phyloP scores from a whole-genome alignment of 2,888 invertebrate species.

The Dynastes tityus region DNA sequence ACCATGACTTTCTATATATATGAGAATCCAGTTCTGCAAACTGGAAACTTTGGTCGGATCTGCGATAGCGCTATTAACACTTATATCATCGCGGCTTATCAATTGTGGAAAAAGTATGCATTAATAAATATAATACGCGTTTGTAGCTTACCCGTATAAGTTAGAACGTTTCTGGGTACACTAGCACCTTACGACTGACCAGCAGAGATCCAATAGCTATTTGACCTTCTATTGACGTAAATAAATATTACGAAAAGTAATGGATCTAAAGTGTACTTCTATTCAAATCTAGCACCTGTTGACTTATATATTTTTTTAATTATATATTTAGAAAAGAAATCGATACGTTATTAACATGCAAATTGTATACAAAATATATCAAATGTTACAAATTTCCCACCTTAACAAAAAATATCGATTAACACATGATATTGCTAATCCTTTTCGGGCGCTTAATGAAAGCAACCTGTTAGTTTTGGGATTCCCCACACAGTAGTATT shows the following conservation, averaged over 20 bases:
- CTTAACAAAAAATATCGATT: conserved; percentile 1
- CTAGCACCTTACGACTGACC: not conserved
- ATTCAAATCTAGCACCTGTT: not conserved
- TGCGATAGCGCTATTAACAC: conserved; percentile 9
- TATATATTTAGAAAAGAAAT: not conserved
- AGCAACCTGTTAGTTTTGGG: not conserved
- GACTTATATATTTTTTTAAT: not conserved
- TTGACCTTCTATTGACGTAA: not conserved
- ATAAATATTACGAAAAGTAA: not conserved
- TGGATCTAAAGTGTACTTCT: not conserved
- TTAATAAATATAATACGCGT: too few relatives aligned
- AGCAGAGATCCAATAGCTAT: not conserved
- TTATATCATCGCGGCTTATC: conserved; percentile 21
- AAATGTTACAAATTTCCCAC: not conserved
- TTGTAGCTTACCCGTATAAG: not conserved
- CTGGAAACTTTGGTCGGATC: conserved; percentile 5
- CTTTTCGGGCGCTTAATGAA: not conserved
- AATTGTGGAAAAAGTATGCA: conserved; percentile 2
- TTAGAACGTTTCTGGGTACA: not conserved
- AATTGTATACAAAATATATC: not conserved
- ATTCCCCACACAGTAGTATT: conserved; percentile 18
- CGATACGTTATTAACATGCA: not conserved
- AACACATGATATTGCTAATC: not conserved
- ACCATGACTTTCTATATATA: conserved; percentile 35
- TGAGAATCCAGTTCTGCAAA: conserved; percentile 35